Conservation (phyloP, 2,113 vertebrate species). For the Falco punctatus region DNA sequence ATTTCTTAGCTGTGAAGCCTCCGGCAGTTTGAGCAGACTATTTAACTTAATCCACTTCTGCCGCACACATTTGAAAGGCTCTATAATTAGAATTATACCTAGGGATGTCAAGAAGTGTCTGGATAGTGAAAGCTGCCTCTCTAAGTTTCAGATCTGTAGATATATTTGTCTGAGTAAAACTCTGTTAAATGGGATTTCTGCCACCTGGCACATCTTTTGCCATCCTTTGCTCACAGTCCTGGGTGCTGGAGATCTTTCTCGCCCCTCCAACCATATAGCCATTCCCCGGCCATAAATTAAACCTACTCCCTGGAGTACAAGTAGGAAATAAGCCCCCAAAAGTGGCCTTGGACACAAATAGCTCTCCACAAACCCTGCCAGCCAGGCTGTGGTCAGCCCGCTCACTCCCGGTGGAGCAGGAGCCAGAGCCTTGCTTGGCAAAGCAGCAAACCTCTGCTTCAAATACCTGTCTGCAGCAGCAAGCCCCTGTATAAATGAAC, state of each 20-base stretch:
- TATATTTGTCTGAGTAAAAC: background rate
- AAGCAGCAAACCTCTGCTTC: background rate
- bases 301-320: background rate
- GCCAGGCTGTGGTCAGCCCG: background rate
- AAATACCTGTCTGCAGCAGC: background rate
- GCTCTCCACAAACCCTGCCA: background rate
- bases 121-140: background rate
- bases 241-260: background rate
- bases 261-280: background rate
- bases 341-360: background rate
- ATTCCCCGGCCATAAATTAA: background rate
- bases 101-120: conserved; percentile 13
- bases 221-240: background rate
- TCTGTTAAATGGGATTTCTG: background rate
- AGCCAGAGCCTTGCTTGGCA: background rate
- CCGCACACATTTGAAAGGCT: background rate
- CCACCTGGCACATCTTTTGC: background rate
- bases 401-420: background rate
- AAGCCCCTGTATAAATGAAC: background rate
- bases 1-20: conserved; percentile 31
- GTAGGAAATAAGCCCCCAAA: background rate
- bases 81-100: conserved; percentile 56
- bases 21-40: conserved; percentile 54
- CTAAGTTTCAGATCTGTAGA: background rate
- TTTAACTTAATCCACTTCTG: conserved; percentile 68